A percentile compares a stretch with the other conserved stretches of the same genome.
Conservation (phyloP, 2,888 invertebrate species). For the Ypsolopha scabrella region DNA sequence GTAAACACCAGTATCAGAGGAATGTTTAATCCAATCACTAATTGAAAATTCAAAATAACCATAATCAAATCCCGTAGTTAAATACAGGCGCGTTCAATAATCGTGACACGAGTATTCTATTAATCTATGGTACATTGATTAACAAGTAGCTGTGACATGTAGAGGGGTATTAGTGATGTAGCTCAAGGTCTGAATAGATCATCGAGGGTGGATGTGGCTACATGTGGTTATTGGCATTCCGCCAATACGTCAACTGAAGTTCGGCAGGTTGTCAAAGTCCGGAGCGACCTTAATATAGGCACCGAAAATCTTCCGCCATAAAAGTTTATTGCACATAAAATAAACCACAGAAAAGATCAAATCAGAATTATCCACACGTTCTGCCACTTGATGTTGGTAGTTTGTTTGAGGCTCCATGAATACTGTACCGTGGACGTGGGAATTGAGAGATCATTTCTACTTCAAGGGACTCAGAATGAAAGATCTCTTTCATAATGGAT, state of each 20-base stretch:
- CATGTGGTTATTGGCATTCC: constrained; percentile 24
- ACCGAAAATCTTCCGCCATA: constrained; percentile 35
- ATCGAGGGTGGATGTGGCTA: neutral
- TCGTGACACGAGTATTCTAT: too few relatives aligned
- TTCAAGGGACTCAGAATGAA: neutral
- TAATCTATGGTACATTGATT: neutral
- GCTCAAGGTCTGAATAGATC: neutral
- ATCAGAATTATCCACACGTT: constrained; percentile 39
- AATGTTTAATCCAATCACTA: neutral
- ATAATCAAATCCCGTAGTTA: neutral
- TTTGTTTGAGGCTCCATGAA: neutral
- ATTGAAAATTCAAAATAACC: too few relatives aligned
- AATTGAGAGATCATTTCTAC: neutral
- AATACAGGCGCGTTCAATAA: too few relatives aligned
- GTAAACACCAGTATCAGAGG: constrained; percentile 18
- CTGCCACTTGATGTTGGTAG: constrained; percentile 15
- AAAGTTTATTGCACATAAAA: constrained; percentile 26
- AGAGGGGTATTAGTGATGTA: neutral
- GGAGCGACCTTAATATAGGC: constrained; percentile 43
- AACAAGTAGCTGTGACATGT: neutral
- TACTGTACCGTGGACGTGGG: neutral
- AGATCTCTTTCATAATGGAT: too few relatives aligned
- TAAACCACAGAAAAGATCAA: constrained; percentile 38
- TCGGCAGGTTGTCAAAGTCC: constrained; percentile 55
- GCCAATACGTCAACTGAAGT: constrained; percentile 39